A percentile compares a stretch with the other conserved stretches of the same genome.
Conservation (phyloP, 2,797 vertebrate species). For the Scomberomorus guttatus region DNA sequence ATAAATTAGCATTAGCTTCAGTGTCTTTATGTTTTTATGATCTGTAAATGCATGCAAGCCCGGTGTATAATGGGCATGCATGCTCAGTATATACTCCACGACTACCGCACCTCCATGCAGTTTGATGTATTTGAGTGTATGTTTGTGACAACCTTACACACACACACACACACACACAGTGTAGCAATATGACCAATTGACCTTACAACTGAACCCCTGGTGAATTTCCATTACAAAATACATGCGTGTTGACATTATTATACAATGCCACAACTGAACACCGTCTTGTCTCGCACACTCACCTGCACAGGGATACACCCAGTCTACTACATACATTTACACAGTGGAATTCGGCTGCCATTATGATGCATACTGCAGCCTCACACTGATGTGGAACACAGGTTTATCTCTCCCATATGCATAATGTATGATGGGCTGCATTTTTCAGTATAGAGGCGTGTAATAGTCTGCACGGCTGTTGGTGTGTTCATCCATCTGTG, state of each 20-base stretch:
- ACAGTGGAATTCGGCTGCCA: background rate
- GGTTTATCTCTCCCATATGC: slow-evolving; percentile 35
- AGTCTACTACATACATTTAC: background rate
- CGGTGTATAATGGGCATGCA: background rate
- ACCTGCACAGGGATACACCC: background rate
- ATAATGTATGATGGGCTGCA: slow-evolving; percentile 34
- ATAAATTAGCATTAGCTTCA: background rate
- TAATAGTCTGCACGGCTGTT: background rate
- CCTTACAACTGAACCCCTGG: background rate
- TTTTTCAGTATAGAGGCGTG: slow-evolving; percentile 13
- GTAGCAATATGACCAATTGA: too few relatives aligned
- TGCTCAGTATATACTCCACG: background rate
- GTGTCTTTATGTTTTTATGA: background rate
- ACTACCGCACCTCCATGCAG: too few relatives aligned
- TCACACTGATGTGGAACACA: slow-evolving; percentile 32
- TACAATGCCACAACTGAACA: background rate
- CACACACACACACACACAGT: background rate
- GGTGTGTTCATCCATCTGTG: slow-evolving; percentile 29
- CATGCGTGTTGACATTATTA: too few relatives aligned
- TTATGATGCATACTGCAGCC: slow-evolving; percentile 10
- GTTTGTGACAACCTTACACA: too few relatives aligned
- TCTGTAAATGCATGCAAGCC: background rate
- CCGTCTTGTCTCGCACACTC: background rate
- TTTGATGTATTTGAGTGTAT: background rate
- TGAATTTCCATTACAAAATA: background rate